A percentile compares a stretch with the other conserved stretches of the same genome.
phyloP scores from a whole-genome alignment of 23 tunicate species.

The Phallusia fumigata region DNA sequence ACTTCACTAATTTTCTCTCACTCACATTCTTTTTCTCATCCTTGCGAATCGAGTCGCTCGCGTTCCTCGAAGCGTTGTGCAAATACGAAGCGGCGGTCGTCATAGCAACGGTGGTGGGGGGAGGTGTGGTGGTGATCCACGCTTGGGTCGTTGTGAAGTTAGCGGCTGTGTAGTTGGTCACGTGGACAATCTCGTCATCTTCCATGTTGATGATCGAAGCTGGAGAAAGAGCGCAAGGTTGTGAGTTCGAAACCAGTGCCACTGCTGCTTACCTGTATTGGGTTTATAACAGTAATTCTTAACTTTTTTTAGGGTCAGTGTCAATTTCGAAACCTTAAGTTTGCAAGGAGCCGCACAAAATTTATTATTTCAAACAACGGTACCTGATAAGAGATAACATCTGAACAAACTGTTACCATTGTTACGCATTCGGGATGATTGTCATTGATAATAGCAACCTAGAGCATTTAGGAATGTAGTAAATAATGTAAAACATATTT shows the following conservation, averaged over 20 bases:
- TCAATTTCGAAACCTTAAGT: too few relatives aligned
- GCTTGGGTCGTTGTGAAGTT: conserved; percentile 20
- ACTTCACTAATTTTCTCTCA: neutral
- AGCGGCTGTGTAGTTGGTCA: neutral
- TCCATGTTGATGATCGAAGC: conserved; percentile 68
- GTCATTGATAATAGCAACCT: too few relatives aligned
- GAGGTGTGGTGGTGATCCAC: conserved; percentile 21
- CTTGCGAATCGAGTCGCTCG: neutral
- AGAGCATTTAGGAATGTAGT: too few relatives aligned
- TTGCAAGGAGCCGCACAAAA: too few relatives aligned
- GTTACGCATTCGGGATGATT: too few relatives aligned
- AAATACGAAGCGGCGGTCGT: conserved; percentile 17
- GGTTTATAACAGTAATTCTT: too few relatives aligned
- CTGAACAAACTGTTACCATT: too few relatives aligned
- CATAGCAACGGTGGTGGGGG: conserved; percentile 36
- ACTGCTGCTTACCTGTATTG: too few relatives aligned
- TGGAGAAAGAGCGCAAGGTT: conserved; percentile 4
- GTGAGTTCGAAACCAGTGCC: neutral
- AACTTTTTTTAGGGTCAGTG: too few relatives aligned
- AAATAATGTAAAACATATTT: too few relatives aligned
- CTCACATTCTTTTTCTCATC: conserved; percentile 13
- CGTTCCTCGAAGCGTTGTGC: conserved; percentile 2
- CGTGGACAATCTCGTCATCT: conserved; percentile 31
- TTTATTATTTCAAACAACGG: too few relatives aligned
- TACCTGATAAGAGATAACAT: too few relatives aligned